Base-by-base conservation (phyloP, 1,140 invertebrate genomes). In the Panagrolaimus sp. region DNA sequence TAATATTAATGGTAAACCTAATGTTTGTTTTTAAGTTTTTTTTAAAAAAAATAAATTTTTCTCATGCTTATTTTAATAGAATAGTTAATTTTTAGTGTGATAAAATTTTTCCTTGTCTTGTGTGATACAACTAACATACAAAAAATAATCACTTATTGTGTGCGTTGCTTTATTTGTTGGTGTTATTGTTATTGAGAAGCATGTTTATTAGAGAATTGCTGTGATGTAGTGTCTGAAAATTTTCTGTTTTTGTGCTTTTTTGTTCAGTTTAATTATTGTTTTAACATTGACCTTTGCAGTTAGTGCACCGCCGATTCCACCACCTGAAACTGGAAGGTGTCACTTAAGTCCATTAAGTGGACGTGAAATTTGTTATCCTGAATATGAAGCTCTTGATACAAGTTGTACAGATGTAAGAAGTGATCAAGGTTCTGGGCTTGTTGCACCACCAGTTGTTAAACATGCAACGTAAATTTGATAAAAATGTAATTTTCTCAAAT, bases 331-430 rank as follows among this genome's bases (percentile, higher is more conserved):
- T 46, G 79, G 79, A 38, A 65, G 73, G 27, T 81, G 79, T 62
- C 71, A 70, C 61, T 63, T 72, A 38, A 79, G 73, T 42, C 65
- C 66, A 63, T 47, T 66, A 16, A 83, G 81, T 27, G 78, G 72
- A 14, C 78, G 78, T 27, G 75, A 75, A 63, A 83, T 80, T 61
- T 80, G 78, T 53, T 80, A 81, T 65, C 78, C 78, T 23, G 70
- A 45, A 27, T 80, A 83, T 47, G 76, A 74, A 44, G 63, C 65
- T 43, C 67, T 80, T 9, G 78, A 80, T 48, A 83, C 81, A 42
- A 79, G 76, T 42, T 80, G 78, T 70, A 80, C 78, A 8, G 78
- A 80, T 51, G 72, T 70, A 16, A 23, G 61, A 68, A 69, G 65
- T 46, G 68, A 68, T n/a, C 67, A 44, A 51, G 71, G 72, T 23